Base-by-base conservation (phyloP, 1,140 invertebrate species). In the Aradophagus sp. region DNA sequence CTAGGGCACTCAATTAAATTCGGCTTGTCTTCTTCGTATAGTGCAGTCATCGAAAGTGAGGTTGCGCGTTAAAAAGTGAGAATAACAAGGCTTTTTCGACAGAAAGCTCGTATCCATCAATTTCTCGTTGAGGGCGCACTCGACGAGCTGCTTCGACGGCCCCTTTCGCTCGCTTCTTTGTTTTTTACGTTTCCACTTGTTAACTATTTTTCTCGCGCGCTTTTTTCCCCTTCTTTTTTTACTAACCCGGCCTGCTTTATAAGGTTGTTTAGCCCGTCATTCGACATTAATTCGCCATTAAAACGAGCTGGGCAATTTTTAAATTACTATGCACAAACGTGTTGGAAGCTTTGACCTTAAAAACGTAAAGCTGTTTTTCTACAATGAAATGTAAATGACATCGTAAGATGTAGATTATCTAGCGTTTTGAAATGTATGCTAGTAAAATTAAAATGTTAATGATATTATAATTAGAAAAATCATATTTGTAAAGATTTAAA, bases 21-120 rank as follows among this genome's bases (percentile, higher is more conserved):
- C 48, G 45, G 35, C 45, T 55, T 58, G 44, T 59, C 31, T 56
- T n/a, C n/a, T n/a, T n/a, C n/a, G 56, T 12, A 17, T 7, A 36
- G 41, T 44, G 44, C 16, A 56, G 44, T 52, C 36, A 58, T 55
- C 42, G 63, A 69, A 70, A 63, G 45, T 59, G 39, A 59, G 41
- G 27, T 26, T 48, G 44, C 14, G 39, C 44, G 47, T 32, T 34
- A 50, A 35, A 52, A 66, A 72, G 45, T 11, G 8, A 47, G 41
- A 53, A 32, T 23, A 58, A 72, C 50, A 66, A 52, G 48, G 20
- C 29, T 32, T 61, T 72, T 61, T 61, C 47, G 50, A 72, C 47
- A 62, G 31, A 29, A 50, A 23, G 55, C 31, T 65, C 41, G 44
- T 61, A 72, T 72, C 52, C 55, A 66, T 72, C 67, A 62, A 70